A percentile compares a stretch with the other conserved stretches of the same genome.
phyloP scores from a whole-genome alignment of 2,888 invertebrate species.

The Archips crataeganus region DNA sequence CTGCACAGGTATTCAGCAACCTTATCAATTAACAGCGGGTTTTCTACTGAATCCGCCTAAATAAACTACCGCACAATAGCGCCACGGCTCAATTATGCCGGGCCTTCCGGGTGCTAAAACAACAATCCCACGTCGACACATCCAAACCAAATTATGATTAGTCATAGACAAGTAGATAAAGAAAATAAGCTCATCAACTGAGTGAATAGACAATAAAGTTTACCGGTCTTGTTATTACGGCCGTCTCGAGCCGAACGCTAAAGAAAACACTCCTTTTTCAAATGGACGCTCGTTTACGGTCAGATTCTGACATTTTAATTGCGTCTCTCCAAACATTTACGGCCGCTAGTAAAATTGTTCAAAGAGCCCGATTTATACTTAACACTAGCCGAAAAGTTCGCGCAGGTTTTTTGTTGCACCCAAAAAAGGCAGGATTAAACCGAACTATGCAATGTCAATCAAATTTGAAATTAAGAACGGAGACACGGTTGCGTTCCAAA shows the following conservation, averaged over 20 bases:
- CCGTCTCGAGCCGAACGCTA: constrained; percentile 62
- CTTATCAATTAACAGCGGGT: constrained; percentile 71
- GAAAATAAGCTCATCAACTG: constrained; percentile 78
- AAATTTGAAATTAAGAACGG: constrained; percentile 64
- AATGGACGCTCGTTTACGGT: constrained; percentile 79
- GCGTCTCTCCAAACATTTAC: constrained; percentile 77
- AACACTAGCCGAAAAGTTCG: constrained; percentile 66
- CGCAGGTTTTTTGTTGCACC: constrained; percentile 52
- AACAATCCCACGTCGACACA: constrained; percentile 62
- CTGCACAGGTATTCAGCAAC: constrained; percentile 80
- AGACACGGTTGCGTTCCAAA: constrained; percentile 55
- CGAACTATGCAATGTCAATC: constrained; percentile 65
- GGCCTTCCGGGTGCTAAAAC: constrained; percentile 65
- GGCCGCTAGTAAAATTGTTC: constrained; percentile 76
- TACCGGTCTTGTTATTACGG: constrained; percentile 73
- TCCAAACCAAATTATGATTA: constrained; percentile 65
- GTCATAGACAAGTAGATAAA: constrained; percentile 72
- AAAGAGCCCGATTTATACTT: constrained; percentile 69
- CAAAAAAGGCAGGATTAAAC: constrained; percentile 44
- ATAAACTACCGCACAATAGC: constrained; percentile 67
- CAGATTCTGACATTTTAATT: constrained; percentile 82
- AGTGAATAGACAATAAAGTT: constrained; percentile 80
- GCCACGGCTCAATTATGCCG: constrained; percentile 55
- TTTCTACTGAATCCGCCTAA: constrained; percentile 75
- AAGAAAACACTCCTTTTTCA: constrained; percentile 82